Percentiles rank a stretch among this genome's conserved stretches.
Conservation (phyloP, 2,888 invertebrate genomes). For the Chaitophorus viminalis region DNA sequence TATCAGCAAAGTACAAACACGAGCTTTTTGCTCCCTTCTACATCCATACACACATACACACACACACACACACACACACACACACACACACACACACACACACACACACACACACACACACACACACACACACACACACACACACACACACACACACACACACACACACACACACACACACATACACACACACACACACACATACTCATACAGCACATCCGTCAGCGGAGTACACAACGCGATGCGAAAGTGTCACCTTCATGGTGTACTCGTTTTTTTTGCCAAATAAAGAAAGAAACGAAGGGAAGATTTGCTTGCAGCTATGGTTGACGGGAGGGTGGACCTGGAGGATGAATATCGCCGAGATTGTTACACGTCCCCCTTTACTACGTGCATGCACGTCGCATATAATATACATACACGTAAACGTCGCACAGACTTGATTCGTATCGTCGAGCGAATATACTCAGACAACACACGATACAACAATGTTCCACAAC, state of each 20-base stretch:
- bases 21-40: constrained; percentile 43
- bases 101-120: not conserved
- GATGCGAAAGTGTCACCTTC: constrained; percentile 44
- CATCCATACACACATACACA: not conserved
- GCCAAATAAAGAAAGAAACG: not conserved
- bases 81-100: not conserved
- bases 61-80: not conserved
- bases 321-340: not conserved
- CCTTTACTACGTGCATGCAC: not conserved
- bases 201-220: not conserved
- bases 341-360: not conserved
- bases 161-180: not conserved
- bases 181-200: too few relatives aligned
- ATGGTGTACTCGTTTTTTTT: constrained; percentile 46
- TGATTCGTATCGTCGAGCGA: constrained; percentile 23
- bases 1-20: constrained; percentile 58
- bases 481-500: not conserved
- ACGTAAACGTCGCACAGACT: not conserved
- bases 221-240: not conserved
- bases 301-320: not conserved
- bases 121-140: not conserved
- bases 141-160: not conserved
- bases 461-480: not conserved
- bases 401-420: not conserved
- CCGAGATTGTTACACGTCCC: not conserved